Evolutionary conservation across 64 coral and sea anemone species (phyloP), one percentile per base, ranked within the genome.

Genomic region (Dendronephthya gigantea): DNA sequence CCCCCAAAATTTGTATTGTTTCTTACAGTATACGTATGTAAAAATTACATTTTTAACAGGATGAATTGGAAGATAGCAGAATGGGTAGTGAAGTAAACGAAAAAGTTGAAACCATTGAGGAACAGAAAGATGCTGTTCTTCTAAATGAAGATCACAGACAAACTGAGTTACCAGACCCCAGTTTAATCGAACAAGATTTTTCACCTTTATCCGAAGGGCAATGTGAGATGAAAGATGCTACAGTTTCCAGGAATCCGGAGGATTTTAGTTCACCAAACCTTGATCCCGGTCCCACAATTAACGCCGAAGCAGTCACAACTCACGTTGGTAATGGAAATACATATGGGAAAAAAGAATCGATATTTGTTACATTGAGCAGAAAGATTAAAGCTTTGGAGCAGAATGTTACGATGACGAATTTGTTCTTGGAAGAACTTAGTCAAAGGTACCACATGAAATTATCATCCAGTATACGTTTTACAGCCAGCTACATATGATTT

Each of bases 341-440:
- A 68, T 83, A 87, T 1, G 83, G 81, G 41, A 92, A 98, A 30
- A 98, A 98, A 88, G 95, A 98, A 49, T 98, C 95, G 22, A 92
- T 98, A 39, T 98, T 98, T 91, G 86, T 98, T 9, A 90, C 92
- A 28, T 88, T 98, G 38, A 98, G 91, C 29, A 98, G 93, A 87
- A 93, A 92, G 41, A 93, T 98, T 82, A 98, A 98, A 84, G 92
- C 87, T 27, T 75, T 98, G 35, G 95, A 98, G 39, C 91, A 93
- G 50, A 98, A 98, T 50, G 50, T 98, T 39, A 98, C 92, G 1
- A 85, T 98, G 37, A 98, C 92, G 22, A 98, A 92, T 0, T 69
- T 93, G 35, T 98, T 93, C 65, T 91, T 98, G 92, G 95, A 98
- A 59, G 88, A 93, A 81, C 90, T 98, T 29, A 91, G 93, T 83